phyloP scores from a whole-genome alignment of 2,888 invertebrate genomes.

The Nasonovia ribisnigri region DNA sequence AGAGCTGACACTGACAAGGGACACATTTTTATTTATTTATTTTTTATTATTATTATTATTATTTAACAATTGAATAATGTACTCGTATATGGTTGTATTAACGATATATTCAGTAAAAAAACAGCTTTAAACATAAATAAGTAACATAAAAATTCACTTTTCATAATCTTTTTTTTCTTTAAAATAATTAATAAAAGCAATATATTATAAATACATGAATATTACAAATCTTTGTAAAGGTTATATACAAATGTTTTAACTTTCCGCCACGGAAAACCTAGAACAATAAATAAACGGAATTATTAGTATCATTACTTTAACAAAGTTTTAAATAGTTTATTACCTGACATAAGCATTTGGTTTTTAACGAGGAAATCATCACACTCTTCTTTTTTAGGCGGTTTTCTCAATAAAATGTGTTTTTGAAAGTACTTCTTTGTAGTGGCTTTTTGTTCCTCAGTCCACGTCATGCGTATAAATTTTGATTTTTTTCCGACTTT shows the following conservation, averaged over 20 bases:
- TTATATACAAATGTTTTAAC: constrained; percentile 14
- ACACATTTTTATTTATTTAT: not conserved
- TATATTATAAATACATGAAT: not conserved
- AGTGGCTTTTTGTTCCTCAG: not conserved
- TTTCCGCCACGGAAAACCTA: not conserved
- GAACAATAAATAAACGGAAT: not conserved
- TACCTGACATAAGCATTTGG: not conserved
- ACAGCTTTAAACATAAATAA: too few species aligned
- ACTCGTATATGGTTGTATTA: not conserved
- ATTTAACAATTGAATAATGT: not conserved
- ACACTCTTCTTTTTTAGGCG: not conserved
- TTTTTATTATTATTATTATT: not conserved
- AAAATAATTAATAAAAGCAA: too few species aligned
- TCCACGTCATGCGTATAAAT: not conserved
- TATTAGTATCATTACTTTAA: not conserved
- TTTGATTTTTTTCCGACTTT: not conserved
- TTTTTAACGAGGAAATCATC: not conserved
- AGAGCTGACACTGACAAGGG: not conserved
- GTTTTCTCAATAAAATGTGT: not conserved
- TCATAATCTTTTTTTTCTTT: too few species aligned
- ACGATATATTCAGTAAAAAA: too few species aligned
- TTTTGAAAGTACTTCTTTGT: not conserved
- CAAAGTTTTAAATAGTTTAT: not conserved
- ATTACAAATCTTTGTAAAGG: not conserved
- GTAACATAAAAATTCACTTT: too few species aligned